Base-by-base conservation (phyloP, 2,888 invertebrate species). In the Mylabris sibirica region DNA sequence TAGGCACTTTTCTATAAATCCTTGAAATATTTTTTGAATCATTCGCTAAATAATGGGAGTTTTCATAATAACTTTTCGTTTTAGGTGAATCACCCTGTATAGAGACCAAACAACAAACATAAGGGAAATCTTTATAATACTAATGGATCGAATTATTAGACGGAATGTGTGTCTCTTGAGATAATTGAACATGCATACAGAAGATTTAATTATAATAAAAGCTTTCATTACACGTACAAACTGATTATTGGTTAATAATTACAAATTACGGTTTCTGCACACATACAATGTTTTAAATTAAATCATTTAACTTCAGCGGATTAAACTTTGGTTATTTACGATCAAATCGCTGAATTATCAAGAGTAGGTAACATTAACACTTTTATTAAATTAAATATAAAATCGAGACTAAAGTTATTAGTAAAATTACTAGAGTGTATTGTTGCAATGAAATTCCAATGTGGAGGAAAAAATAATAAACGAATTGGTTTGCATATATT, bases 181-280 rank as follows among this genome's bases (percentile, higher is more conserved):
- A 49, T 49, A 17, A 53, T 4, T 53, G 22, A 22, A 53, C 49
- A 22, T 22, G 11, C 14, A 44, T 6, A 44, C 44, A 44, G 17
- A 17, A 30, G 4, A 17, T 9, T 53, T 22, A 8, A 53, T 53
- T 53, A 49, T 9, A 49, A 20, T 53, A 53, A 53, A 53, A 53
- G 49, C 22, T 22, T 22, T 53, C 22, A 53, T 44, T 17, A 53
- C 20, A 22, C 22, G 11, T 53, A 22, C 49, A 53, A 53, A 53
- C 22, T 53, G 22, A 53, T 53, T 53, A 53, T 44, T 44, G 44
- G 11, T 53, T 53, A 53, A 22, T 53, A 20, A 17, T 41, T 41
- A 41, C 14, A 41, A 41, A 44, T 44, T 44, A 44, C 44, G n/a
- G n/a, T 8, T 5, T 44, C 44, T 35, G n/a, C n/a, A n/a, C 30